These are phyloP conservation scores for Eristalinus sepulchralis DNA, from an alignment of 2,888 invertebrate species.

Conservation along the genomic window DNA sequence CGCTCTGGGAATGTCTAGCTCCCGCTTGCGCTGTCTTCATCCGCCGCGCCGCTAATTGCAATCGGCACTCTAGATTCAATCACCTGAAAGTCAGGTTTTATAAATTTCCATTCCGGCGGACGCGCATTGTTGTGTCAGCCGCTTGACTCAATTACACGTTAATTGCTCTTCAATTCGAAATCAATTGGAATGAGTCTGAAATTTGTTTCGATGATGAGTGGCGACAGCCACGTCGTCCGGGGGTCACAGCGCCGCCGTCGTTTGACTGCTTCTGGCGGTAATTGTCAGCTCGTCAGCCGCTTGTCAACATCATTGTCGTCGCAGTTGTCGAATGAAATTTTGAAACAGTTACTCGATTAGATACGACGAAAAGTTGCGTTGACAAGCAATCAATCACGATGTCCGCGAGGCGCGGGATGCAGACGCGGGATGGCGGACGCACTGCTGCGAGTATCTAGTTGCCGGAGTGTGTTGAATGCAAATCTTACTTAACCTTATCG, in stretches of 20 bases:
- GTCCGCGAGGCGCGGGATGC: background rate
- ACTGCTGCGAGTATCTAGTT: conserved; percentile 20
- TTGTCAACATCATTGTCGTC: conserved; percentile 34
- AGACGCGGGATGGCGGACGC: background rate
- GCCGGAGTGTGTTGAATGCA: conserved; percentile 52
- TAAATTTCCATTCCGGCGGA: conserved; percentile 20
- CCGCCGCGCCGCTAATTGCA: conserved; percentile 32
- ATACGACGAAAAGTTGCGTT: conserved; percentile 7
- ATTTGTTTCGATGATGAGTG: conserved; percentile 34
- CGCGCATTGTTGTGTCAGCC: conserved; percentile 27
- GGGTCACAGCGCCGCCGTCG: conserved; percentile 13
- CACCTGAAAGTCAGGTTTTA: conserved; percentile 43
- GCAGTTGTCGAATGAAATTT: conserved; percentile 14
- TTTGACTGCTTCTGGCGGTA: conserved; percentile 6
- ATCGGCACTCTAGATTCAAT: conserved; percentile 26
- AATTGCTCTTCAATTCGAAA: conserved; percentile 63
- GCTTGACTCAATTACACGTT: conserved; percentile 58
- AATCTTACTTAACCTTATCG: conserved; percentile 57
- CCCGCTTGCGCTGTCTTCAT: conserved; percentile 16
- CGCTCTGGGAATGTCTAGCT: background rate
- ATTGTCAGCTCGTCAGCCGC: background rate
- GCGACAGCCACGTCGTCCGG: conserved; percentile 30
- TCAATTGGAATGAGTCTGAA: conserved; percentile 29
- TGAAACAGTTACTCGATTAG: conserved; percentile 37
- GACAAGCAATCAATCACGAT: conserved; percentile 56